Conservation (phyloP, 2,888 invertebrate species). For the Biston stratarius region DNA sequence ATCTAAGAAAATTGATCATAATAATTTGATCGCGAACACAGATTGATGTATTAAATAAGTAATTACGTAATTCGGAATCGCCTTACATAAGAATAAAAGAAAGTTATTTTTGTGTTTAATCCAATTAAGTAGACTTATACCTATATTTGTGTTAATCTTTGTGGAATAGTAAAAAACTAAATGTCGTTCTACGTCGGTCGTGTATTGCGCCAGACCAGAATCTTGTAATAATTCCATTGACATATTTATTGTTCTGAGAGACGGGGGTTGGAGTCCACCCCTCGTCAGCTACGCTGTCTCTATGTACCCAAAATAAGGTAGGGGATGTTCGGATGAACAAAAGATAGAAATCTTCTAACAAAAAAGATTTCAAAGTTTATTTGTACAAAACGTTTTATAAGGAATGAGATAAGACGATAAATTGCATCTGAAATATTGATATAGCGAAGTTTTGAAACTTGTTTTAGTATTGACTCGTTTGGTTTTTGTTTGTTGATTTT, state of each 20-base stretch:
- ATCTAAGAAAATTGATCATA: too few relatives aligned
- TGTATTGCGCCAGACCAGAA: slow-evolving; percentile 52
- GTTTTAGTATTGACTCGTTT: slow-evolving; percentile 29
- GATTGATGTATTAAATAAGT: too few relatives aligned
- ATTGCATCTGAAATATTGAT: slow-evolving; percentile 41
- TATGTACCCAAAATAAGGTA: slow-evolving; percentile 47
- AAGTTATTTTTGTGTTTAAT: too few relatives aligned
- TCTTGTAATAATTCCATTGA: slow-evolving; percentile 82
- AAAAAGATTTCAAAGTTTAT: slow-evolving; percentile 38
- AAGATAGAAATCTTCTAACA: slow-evolving; percentile 57
- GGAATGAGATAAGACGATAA: slow-evolving; percentile 43
- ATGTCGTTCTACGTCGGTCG: slow-evolving; percentile 16
- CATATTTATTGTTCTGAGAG: slow-evolving; percentile 84
- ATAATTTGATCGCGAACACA: too few relatives aligned
- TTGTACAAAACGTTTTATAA: slow-evolving; percentile 38
- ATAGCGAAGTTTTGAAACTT: slow-evolving; percentile 29
- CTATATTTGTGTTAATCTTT: too few relatives aligned
- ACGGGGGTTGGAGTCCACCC: slow-evolving; percentile 63
- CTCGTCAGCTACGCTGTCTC: slow-evolving; percentile 56
- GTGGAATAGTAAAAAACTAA: background rate
- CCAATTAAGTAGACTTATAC: too few relatives aligned
- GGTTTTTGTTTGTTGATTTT: slow-evolving; percentile 11
- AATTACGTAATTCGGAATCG: too few relatives aligned
- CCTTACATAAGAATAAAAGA: too few relatives aligned
- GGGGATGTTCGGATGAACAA: slow-evolving; percentile 33